Evolutionary conservation across 2,113 vertebrate genomes (phyloP), one percentile per base, ranked within the genome.

Genomic region (Periophthalmodon schlosseri): DNA sequence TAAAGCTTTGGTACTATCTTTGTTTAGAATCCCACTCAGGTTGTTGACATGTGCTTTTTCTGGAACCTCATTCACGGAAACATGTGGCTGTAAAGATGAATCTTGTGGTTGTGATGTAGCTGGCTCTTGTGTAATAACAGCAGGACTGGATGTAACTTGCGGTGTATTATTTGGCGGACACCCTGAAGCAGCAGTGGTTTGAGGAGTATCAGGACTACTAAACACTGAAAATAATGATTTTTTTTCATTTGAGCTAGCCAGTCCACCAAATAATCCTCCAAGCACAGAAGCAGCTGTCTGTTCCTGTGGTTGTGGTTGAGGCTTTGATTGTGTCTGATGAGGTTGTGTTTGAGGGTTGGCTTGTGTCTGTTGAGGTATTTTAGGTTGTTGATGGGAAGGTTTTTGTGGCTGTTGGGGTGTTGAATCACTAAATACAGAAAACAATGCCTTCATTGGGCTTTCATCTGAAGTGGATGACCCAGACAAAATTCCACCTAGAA

Each of bases 381-480:
- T 73, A 75, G 85, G 80, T n/a, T 69, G 70, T 34, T 80, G 80
- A 69, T 76, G 74, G 75, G 46, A 46, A 0, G 33, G 36, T 70
- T 34, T 68, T 88, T 76, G 86, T 68, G 84, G 28, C 50, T 88
- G 80, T 68, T 78, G 36, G 21, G 84, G 69, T 79, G 23, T 86
- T n/a, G 86, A 69, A 73, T 87, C 92, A 86, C 79, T 91, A 80
- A 97, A 94, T 69, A 95, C 94, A 65, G 96, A 96, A 65, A 96
- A 94, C 73, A 97, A 75, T 81, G 87, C 92, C 66, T 89, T 95
- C 83, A 88, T 81, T 73, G 88, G 78, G 21, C 72, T 87, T 75
- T 89, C 88, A 57, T 79, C 68, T 74, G 87, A 77, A 79, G 85
- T 79, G 46, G 91, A 84, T 52, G 89, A 76, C 3, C 88, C 91